phyloP scores from a whole-genome alignment of 2,113 vertebrate genomes.

The Microtus montanus region DNA sequence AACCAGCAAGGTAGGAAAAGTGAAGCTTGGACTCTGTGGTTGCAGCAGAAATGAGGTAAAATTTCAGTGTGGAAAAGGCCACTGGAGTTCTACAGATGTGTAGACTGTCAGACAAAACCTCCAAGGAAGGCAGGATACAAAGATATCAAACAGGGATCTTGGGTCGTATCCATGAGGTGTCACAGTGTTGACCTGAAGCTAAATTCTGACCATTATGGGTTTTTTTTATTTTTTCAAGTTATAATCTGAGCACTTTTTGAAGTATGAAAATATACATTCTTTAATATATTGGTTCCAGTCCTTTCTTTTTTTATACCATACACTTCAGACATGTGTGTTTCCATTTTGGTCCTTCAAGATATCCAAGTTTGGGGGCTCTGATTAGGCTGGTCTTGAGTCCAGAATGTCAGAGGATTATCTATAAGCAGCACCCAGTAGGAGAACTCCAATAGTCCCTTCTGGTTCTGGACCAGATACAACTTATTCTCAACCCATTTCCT shows the following conservation, averaged over 20 bases:
- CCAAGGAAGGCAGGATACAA: not conserved
- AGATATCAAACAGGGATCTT: not conserved
- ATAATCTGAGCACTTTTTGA: constrained; percentile 10
- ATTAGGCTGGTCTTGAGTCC: not conserved
- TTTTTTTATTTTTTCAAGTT: constrained; percentile 24
- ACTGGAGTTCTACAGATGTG: not conserved
- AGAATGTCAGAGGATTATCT: constrained; percentile 16
- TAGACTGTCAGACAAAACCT: not conserved
- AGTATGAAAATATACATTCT: not conserved
- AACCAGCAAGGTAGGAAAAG: not conserved
- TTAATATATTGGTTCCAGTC: not conserved
- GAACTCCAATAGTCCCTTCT: not conserved
- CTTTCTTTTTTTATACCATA: not conserved
- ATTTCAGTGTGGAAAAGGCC: not conserved
- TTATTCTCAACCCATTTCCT: not conserved
- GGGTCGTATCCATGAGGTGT: not conserved
- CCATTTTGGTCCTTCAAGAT: not conserved
- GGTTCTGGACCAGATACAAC: not conserved
- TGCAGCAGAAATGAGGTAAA: not conserved
- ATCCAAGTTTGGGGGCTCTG: not conserved
- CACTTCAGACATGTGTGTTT: not conserved
- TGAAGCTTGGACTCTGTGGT: not conserved
- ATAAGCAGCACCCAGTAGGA: not conserved
- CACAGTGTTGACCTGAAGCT: not conserved
- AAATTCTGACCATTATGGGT: not conserved